These are phyloP conservation scores for Pterobdella sp. DNA, from an alignment of 2,888 invertebrate genomes.

Conservation along the genomic window DNA sequence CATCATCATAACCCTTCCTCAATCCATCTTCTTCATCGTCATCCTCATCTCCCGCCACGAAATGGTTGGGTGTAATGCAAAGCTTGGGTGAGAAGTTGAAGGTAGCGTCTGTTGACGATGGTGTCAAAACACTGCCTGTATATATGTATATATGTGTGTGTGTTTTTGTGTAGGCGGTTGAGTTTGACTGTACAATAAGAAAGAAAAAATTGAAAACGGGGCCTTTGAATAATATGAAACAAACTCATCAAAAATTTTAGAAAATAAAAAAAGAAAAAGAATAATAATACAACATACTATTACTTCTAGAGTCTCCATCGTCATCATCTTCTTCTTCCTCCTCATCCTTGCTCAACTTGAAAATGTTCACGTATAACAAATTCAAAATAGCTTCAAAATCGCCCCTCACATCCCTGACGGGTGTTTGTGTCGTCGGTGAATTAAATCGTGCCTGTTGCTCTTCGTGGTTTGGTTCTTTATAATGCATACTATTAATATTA, in stretches of 20 bases:
- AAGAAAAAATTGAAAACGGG: too few relatives aligned
- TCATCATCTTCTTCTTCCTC: background rate
- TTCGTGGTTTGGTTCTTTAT: too few relatives aligned
- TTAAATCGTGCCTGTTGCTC: too few relatives aligned
- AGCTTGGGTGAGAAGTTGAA: background rate
- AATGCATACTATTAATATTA: too few relatives aligned
- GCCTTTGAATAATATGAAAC: too few relatives aligned
- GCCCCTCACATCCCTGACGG: background rate
- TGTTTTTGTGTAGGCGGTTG: background rate
- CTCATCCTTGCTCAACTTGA: background rate
- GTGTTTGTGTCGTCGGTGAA: too few relatives aligned
- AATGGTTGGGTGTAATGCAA: background rate
- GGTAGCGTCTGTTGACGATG: background rate
- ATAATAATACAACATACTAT: too few relatives aligned
- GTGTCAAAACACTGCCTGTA: background rate
- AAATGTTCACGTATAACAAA: background rate
- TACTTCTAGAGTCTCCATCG: too few relatives aligned
- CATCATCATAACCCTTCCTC: background rate
- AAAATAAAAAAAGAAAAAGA: too few relatives aligned
- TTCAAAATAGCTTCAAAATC: background rate
- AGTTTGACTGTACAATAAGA: too few relatives aligned
- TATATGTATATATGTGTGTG: background rate
- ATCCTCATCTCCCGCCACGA: background rate
- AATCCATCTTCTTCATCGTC: background rate
- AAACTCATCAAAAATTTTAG: too few relatives aligned